Evolutionary conservation across 1,140 invertebrate genomes (phyloP).

Genomic region (Steinernema khuongi): DNA sequence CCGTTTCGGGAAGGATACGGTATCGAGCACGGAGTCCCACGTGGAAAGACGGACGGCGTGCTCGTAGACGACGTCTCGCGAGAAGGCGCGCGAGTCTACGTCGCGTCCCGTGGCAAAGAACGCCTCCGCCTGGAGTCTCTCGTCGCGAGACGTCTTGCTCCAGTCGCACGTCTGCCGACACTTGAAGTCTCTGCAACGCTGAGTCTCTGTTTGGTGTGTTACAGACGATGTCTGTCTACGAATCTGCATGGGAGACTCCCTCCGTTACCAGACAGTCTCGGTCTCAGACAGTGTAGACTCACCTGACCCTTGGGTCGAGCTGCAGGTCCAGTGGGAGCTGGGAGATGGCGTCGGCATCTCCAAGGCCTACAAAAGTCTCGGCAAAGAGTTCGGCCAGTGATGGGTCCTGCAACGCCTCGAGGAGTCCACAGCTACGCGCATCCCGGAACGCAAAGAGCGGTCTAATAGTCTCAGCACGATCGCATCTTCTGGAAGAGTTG

Average conservation of each 20-base stretch:
- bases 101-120: background rate
- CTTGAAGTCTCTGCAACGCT: background rate
- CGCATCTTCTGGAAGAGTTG: no score
- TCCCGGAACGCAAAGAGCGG: no score
- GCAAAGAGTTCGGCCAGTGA: background rate
- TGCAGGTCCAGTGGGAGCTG: background rate
- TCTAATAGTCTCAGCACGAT: no score
- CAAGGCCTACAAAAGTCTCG: background rate
- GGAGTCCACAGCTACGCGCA: no score
- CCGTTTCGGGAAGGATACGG: background rate
- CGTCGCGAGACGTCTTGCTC: background rate
- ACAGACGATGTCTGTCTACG: background rate
- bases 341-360: background rate
- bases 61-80: background rate
- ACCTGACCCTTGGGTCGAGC: background rate
- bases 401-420: background rate
- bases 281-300: background rate
- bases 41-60: background rate
- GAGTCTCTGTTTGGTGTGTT: no score
- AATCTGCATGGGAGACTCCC: no score
- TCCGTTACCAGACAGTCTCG: background rate
- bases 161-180: background rate
- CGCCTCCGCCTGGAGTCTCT: background rate
- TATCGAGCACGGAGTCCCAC: background rate
- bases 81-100: background rate